Evolutionary conservation across 2,113 vertebrate species (phyloP), one percentile per base, ranked within the genome.

Genomic region (Apistogramma diplotaenia): DNA sequence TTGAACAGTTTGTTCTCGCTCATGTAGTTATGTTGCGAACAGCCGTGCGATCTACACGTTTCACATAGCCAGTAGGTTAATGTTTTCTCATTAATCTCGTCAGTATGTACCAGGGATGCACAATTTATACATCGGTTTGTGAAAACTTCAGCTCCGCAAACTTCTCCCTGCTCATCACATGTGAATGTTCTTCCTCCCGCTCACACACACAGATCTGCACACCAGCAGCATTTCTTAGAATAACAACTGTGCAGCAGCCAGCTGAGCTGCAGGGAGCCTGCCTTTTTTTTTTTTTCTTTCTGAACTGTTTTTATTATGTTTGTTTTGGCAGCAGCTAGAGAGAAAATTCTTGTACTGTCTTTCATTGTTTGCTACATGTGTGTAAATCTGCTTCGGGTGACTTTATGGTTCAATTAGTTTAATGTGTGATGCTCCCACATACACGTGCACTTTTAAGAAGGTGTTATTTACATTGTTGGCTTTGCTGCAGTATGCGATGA

Each of bases 261-360:
- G 62, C 74, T n/a, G 59, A 78, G 86, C 86, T 59, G 57, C 35
- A 78, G 74, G 82, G 67, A 10, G 31, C 62, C 54, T 74, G 73
- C 46, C 59, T 16, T 9, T 9, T 19, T 16, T 40, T 65, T 25
- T 43, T 2, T 71, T 58, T 62, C 72, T 18, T 49, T 71, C 57
- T 67, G 49, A 31, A 29, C 79, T 82, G 62, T 77, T 54, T 78
- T 79, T 54, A 31, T 40, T 71, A 13, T 76, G 60, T 75, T 82
- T 84, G 78, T 57, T 70, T 81, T 85, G 88, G 86, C 84, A 87
- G 53, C 61, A 53, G 77, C 59, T 29, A 23, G 1, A 85, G 67
- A 85, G 65, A 58, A 65, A 79, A 74, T 80, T 54, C 55, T 74
- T 75, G 21, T 67, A 33, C 19, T 75, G 29, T 84, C 40, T 70